Evolutionary conservation across 2,888 invertebrate species (phyloP).

Genomic region (Dascillus cervinus): DNA sequence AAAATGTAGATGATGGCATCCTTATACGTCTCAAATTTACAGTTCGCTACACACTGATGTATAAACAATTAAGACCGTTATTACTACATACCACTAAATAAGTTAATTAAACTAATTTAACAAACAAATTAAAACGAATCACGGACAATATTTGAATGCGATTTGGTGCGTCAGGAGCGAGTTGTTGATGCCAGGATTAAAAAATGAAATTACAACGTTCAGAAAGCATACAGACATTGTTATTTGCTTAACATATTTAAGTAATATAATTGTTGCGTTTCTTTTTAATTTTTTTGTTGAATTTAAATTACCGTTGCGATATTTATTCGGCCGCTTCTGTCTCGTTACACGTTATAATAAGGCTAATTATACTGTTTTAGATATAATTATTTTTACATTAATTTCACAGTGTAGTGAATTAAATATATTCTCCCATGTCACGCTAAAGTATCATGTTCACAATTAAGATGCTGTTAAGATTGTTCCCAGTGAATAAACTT

Average conservation of each 20-base stretch:
- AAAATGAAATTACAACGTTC: no score
- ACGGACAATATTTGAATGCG: no score
- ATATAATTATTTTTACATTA: constrained; percentile 41
- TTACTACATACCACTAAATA: constrained; percentile 13
- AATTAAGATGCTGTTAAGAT: constrained; percentile 40
- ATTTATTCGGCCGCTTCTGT: constrained; percentile 31
- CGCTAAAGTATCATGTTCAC: constrained; percentile 29
- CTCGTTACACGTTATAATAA: constrained; percentile 38
- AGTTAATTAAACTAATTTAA: constrained; percentile 26
- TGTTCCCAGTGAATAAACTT: constrained; percentile 38
- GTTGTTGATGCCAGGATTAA: no score
- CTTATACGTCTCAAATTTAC: constrained; percentile 22
- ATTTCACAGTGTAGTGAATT: constrained; percentile 36
- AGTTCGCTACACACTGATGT: constrained; percentile 24
- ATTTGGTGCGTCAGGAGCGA: no score
- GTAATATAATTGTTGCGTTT: no score
- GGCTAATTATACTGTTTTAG: constrained; percentile 37
- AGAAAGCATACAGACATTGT: no score
- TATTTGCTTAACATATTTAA: no score
- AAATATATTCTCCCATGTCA: constrained; percentile 27
- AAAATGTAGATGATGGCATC: constrained; percentile 27
- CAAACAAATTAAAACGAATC: no score
- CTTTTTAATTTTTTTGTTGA: constrained; percentile 25
- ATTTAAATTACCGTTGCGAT: constrained; percentile 19
- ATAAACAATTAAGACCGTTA: constrained; percentile 5